phyloP scores from a whole-genome alignment of 2,888 invertebrate species.

The Embidobia sp. region DNA sequence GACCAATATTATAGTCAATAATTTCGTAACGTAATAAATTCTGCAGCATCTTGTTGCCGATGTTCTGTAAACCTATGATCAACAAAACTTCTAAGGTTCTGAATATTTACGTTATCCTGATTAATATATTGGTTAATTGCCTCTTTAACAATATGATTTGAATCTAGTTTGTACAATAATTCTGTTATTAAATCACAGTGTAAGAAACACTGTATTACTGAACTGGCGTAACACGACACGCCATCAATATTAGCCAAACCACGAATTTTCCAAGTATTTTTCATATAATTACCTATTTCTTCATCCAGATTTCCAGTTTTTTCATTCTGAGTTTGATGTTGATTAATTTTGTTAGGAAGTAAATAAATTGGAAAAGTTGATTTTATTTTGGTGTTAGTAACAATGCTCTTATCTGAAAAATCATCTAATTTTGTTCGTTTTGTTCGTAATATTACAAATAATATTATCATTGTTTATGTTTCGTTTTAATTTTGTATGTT shows the following conservation, averaged over 20 bases:
- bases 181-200: constrained; percentile 8
- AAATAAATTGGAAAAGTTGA: too few species aligned
- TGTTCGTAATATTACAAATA: too few species aligned
- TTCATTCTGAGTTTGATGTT: too few species aligned
- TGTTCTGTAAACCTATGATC: neutral
- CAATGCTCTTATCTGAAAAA: too few species aligned
- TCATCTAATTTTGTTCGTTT: too few species aligned
- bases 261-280: neutral
- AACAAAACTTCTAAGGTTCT: neutral
- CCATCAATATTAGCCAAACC: constrained; percentile 20
- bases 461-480: too few species aligned
- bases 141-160: constrained; percentile 3
- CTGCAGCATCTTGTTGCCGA: neutral
- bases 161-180: neutral
- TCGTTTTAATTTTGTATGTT: too few species aligned
- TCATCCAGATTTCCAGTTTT: too few species aligned
- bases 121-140: constrained; percentile 6
- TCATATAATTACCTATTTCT: too few species aligned
- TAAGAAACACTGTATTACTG: constrained; percentile 15
- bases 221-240: constrained; percentile 30
- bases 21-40: neutral
- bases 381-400: too few species aligned
- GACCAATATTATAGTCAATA: constrained; percentile 1
- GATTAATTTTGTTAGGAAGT: too few species aligned
- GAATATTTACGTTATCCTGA: neutral